phyloP scores from a whole-genome alignment of 2,797 vertebrate genomes.

The Schizopygopsis pylzovi region DNA sequence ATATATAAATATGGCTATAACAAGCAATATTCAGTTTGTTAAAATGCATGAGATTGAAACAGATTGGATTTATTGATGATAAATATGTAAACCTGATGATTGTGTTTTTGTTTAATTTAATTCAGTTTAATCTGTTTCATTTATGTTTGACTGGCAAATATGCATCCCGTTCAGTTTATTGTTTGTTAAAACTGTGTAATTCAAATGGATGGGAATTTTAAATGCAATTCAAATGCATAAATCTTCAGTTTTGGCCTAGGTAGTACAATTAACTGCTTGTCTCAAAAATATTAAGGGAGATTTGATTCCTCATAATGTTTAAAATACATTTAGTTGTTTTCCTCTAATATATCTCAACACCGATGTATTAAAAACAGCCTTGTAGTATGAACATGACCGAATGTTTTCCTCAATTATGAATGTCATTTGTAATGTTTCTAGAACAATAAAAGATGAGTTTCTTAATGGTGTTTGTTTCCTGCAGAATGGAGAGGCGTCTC shows the following conservation, averaged over 20 bases:
- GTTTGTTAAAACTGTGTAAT: not conserved
- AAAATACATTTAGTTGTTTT: not conserved
- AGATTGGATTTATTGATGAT: not conserved
- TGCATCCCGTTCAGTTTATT: not conserved
- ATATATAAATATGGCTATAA: not conserved
- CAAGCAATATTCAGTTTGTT: not conserved
- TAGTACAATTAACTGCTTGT: not conserved
- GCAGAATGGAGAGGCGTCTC: constrained; percentile 94
- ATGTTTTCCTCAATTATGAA: constrained; percentile 5
- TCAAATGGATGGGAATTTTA: not conserved
- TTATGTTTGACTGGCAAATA: not conserved
- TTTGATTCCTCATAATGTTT: not conserved
- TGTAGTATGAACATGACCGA: not conserved
- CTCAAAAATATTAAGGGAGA: not conserved
- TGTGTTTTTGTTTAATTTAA: not conserved
- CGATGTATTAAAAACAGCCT: not conserved
- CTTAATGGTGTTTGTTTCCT: constrained; percentile 58
- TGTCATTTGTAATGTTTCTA: not conserved
- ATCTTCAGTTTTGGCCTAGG: not conserved
- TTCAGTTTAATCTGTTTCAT: not conserved
- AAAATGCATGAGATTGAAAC: not conserved
- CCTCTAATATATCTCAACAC: too few relatives aligned
- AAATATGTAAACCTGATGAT: not conserved
- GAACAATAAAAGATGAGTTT: not conserved
- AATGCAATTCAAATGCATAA: not conserved